These are phyloP conservation scores for Vireo griseus DNA, from an alignment of 2,797 vertebrate species.

Conservation along the genomic window DNA sequence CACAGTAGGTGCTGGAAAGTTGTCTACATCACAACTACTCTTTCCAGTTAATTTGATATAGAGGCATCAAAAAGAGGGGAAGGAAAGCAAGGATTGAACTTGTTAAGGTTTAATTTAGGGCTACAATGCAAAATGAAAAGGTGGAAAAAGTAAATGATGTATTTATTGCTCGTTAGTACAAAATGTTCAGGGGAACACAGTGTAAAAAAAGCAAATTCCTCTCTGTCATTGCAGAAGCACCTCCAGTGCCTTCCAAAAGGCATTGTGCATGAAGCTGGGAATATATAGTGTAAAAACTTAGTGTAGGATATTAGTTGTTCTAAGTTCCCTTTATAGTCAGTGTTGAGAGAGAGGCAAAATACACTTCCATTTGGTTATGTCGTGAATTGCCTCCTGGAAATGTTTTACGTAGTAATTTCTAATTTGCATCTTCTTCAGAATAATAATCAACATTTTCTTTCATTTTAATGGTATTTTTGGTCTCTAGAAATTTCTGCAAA, in stretches of 20 bases:
- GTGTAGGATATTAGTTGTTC: not conserved
- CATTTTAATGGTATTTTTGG: not conserved
- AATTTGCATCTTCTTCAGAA: not conserved
- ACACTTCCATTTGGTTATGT: not conserved
- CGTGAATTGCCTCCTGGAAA: not conserved
- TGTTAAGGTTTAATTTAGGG: not conserved
- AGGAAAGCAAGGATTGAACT: constrained; percentile 39
- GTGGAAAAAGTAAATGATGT: not conserved
- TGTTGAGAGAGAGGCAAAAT: not conserved
- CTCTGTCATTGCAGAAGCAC: not conserved
- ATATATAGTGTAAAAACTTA: not conserved
- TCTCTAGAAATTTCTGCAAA: not conserved
- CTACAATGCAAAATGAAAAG: not conserved
- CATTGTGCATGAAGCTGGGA: not conserved
- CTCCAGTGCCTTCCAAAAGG: not conserved
- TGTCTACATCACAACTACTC: not conserved
- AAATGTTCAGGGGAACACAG: not conserved
- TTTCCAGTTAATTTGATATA: not conserved
- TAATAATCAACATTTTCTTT: not conserved
- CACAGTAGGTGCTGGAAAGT: constrained; percentile 8
- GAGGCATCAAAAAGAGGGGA: constrained; percentile 38
- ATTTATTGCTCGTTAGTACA: not conserved
- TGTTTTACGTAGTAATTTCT: not conserved
- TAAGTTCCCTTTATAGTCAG: not conserved
- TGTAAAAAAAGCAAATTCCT: not conserved